A percentile compares a stretch with the other conserved stretches of the same genome.
Conservation (phyloP, 2,797 vertebrate genomes). For the Gallirallus australis region DNA sequence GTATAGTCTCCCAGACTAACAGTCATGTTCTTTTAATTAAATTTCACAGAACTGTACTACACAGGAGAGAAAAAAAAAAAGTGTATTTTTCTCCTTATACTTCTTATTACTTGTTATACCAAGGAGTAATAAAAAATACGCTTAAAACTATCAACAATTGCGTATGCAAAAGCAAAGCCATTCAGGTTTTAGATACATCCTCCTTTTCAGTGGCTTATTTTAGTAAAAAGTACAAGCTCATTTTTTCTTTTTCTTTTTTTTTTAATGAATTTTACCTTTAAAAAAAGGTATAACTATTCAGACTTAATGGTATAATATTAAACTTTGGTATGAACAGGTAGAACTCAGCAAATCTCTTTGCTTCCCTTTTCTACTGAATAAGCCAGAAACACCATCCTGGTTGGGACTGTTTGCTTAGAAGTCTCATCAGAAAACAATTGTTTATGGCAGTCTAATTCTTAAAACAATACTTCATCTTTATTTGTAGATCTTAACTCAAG, state of each 20-base stretch:
- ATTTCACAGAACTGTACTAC: neutral
- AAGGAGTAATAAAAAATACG: neutral
- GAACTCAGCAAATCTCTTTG: constrained; percentile 49
- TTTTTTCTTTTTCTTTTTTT: neutral
- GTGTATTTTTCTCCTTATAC: too few species aligned
- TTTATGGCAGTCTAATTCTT: constrained; percentile 17
- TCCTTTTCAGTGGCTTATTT: neutral
- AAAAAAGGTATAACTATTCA: neutral
- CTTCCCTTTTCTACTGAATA: neutral
- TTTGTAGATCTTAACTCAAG: constrained; percentile 77
- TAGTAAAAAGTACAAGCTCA: neutral
- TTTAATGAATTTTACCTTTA: neutral
- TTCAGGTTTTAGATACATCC: neutral
- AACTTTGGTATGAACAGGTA: neutral
- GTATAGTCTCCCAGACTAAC: neutral
- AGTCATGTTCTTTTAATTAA: neutral
- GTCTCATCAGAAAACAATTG: constrained; percentile 59
- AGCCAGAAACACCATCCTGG: neutral
- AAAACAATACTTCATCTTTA: constrained; percentile 71
- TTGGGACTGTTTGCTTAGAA: neutral
- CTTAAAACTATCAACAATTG: neutral
- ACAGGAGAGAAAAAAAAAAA: neutral
- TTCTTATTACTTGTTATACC: neutral
- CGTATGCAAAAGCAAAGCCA: neutral
- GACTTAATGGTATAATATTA: constrained; percentile 18